phyloP scores from a whole-genome alignment of 2,888 invertebrate genomes.

The Adelphocoris suturalis region DNA sequence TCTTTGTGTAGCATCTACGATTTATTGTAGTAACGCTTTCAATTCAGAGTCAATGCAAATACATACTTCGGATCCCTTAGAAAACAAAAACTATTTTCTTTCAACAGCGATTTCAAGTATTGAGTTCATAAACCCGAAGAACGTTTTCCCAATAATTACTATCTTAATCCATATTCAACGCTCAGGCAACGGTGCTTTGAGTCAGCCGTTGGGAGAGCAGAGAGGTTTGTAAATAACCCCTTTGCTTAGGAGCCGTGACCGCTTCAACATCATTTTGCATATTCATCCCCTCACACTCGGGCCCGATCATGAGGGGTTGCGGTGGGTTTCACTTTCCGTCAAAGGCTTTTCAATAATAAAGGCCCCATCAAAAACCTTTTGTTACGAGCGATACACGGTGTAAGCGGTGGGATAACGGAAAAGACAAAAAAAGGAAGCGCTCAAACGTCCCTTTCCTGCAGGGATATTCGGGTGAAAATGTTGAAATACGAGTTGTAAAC shows the following conservation, averaged over 20 bases:
- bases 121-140: no score
- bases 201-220: neutral
- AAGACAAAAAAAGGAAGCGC: neutral
- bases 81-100: no score
- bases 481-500: slow-evolving; percentile 15
- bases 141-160: no score
- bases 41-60: no score
- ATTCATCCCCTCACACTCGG: slow-evolving; percentile 3
- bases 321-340: slow-evolving; percentile 35
- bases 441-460: neutral
- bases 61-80: no score
- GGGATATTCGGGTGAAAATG: neutral
- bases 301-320: neutral
- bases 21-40: no score
- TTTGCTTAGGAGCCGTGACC: slow-evolving; percentile 2
- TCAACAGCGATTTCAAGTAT: no score
- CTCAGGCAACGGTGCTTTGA: neutral
- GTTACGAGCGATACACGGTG: neutral
- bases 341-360: slow-evolving; percentile 16
- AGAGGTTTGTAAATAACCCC: slow-evolving; percentile 26
- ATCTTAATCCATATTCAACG: neutral
- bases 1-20: no score
- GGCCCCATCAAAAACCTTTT: slow-evolving; percentile 23
- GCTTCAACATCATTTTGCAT: slow-evolving; percentile 18
- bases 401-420: neutral